Percentiles rank a stretch among this genome's conserved stretches.
These are phyloP conservation scores for Trichopria drosophilae DNA, from an alignment of 2,888 invertebrate species.

Conservation along the genomic window DNA sequence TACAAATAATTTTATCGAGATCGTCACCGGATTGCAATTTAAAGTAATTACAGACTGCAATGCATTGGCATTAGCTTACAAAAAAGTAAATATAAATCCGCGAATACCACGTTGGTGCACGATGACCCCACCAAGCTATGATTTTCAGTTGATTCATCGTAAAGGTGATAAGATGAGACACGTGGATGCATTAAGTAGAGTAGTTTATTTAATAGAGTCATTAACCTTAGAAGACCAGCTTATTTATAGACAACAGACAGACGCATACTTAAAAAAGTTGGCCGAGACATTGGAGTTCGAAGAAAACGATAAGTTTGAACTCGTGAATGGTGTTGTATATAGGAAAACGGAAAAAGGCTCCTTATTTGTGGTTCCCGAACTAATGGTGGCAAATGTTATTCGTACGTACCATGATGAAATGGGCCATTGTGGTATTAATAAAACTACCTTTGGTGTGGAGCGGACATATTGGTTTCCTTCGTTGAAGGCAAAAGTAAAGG, in stretches of 20 bases:
- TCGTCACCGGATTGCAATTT: constrained; percentile 31
- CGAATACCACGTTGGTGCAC: constrained; percentile 30
- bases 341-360: neutral
- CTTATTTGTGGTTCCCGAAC: constrained; percentile 16
- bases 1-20: too few species aligned
- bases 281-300: neutral
- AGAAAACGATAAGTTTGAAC: constrained; percentile 3
- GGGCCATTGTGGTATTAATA: constrained; percentile 20
- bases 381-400: too few species aligned
- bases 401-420: constrained; percentile 14
- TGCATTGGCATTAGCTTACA: too few species aligned
- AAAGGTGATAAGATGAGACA: too few species aligned
- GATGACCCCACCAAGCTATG: constrained; percentile 28
- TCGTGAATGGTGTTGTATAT: constrained; percentile 1
- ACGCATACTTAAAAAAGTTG: too few species aligned
- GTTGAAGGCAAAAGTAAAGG: too few species aligned
- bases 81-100: constrained; percentile 26
- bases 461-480: constrained; percentile 27
- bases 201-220: neutral
- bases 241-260: too few species aligned
- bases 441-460: constrained; percentile 8
- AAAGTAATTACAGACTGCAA: constrained; percentile 31
- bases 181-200: too few species aligned
- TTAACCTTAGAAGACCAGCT: too few species aligned
- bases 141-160: constrained; percentile 24